These are phyloP conservation scores for Diorhabda carinulata DNA, from an alignment of 1,140 invertebrate species.

Conservation along the genomic window DNA sequence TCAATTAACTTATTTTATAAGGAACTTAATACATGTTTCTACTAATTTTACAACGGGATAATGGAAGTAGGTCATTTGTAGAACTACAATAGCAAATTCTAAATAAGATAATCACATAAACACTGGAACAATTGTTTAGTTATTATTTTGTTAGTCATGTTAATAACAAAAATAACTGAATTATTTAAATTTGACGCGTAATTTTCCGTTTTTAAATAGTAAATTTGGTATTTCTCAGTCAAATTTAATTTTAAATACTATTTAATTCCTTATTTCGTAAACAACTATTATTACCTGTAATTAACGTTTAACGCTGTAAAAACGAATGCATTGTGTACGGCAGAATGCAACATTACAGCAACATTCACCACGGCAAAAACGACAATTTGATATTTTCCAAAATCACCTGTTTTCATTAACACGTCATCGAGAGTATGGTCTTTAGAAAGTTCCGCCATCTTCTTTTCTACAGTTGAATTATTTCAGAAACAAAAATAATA, in stretches of 20 bases:
- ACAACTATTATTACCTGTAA: conserved; percentile 47
- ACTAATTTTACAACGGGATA: no score
- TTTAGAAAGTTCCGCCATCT: conserved; percentile 23
- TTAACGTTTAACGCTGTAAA: conserved; percentile 57
- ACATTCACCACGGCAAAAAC: conserved; percentile 52
- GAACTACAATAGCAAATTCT: no score
- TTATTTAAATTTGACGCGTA: no score
- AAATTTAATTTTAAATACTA: neutral
- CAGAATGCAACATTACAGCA: conserved; percentile 56
- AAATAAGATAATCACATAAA: no score
- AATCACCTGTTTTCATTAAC: conserved; percentile 48
- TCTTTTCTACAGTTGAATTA: conserved; percentile 15
- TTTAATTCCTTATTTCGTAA: neutral
- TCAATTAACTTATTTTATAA: no score
- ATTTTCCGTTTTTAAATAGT: no score
- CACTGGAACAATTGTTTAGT: no score
- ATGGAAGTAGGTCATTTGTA: no score
- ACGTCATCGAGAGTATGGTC: conserved; percentile 43
- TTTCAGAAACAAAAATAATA: conserved; percentile 5
- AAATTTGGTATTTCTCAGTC: neutral
- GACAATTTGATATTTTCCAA: conserved; percentile 53
- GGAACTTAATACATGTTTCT: no score
- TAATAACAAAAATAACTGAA: no score
- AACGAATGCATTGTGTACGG: conserved; percentile 59
- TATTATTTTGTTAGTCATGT: no score